phyloP scores from a whole-genome alignment of 2,113 vertebrate genomes.

The Prunella fulvescens region DNA sequence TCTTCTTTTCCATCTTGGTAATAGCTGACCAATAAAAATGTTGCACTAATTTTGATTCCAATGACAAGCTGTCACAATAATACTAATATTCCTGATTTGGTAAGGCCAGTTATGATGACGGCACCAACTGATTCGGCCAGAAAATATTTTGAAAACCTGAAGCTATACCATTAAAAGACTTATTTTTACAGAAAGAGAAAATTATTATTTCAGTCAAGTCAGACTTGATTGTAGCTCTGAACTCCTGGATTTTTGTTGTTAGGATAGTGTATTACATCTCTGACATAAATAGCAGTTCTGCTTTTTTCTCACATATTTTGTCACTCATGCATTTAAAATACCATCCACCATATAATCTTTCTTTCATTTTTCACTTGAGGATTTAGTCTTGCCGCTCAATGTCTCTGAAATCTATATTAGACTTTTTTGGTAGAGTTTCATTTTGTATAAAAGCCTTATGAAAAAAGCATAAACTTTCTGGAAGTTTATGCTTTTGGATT shows the following conservation, averaged over 20 bases:
- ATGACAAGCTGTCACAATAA: not conserved
- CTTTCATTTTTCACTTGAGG: not conserved
- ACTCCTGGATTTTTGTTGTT: not conserved
- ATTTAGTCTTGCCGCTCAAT: not conserved
- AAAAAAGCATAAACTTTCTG: not conserved
- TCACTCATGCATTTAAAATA: not conserved
- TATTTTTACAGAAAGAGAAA: not conserved
- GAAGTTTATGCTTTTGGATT: not conserved
- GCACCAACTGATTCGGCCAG: not conserved
- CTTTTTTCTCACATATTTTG: not conserved
- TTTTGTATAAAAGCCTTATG: not conserved
- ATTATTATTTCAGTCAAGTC: not conserved
- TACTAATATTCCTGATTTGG: not conserved
- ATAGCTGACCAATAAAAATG: not conserved
- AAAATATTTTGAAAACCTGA: not conserved
- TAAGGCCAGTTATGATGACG: not conserved
- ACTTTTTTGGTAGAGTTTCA: not conserved
- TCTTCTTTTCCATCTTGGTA: not conserved
- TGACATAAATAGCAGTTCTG: not conserved
- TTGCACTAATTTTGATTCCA: not conserved
- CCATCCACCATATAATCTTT: not conserved
- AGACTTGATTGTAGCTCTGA: not conserved
- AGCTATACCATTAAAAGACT: not conserved
- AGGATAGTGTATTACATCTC: not conserved
- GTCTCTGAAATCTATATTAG: not conserved